These are phyloP conservation scores for Hippocampus abdominalis DNA, from an alignment of 2,113 vertebrate species.

Conservation along the genomic window DNA sequence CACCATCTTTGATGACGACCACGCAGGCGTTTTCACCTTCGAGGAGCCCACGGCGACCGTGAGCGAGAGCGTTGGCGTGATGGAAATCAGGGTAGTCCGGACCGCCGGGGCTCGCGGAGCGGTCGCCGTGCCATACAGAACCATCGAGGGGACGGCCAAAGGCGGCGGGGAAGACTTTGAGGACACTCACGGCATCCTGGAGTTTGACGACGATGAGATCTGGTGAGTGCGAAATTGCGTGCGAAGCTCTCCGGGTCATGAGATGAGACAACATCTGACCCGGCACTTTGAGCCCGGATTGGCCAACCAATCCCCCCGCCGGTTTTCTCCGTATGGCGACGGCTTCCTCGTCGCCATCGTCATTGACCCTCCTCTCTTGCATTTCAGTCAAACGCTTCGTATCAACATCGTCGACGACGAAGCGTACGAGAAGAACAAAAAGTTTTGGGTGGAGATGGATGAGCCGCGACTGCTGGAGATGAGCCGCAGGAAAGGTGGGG, in stretches of 20 bases:
- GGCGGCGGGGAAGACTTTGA: constrained; percentile 97
- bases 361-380: constrained; percentile 49
- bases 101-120: constrained; percentile 87
- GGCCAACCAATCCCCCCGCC: no score
- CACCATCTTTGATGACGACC: constrained; percentile 94
- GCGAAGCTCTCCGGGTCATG: no score
- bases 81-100: constrained; percentile 92
- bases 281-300: not conserved
- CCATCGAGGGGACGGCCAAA: constrained; percentile 85
- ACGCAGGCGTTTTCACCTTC: constrained; percentile 92
- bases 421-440: constrained; percentile 99
- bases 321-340: no score
- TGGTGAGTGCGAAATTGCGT: constrained; percentile 76
- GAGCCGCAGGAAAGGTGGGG: constrained; percentile 99
- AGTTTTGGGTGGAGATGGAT: constrained; percentile 94
- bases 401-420: constrained; percentile 98
- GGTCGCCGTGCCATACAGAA: constrained; percentile 91
- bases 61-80: constrained; percentile 88
- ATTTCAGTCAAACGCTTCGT: constrained; percentile 92
- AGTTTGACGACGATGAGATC: constrained; percentile 95
- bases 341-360: no score
- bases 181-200: constrained; percentile 87
- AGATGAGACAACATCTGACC: no score
- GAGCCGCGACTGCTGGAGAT: constrained; percentile 94
- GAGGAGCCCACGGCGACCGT: constrained; percentile 82